These are phyloP conservation scores for Romanogobio albipinnatus DNA, from an alignment of 2,113 vertebrate genomes.

Conservation along the genomic window DNA sequence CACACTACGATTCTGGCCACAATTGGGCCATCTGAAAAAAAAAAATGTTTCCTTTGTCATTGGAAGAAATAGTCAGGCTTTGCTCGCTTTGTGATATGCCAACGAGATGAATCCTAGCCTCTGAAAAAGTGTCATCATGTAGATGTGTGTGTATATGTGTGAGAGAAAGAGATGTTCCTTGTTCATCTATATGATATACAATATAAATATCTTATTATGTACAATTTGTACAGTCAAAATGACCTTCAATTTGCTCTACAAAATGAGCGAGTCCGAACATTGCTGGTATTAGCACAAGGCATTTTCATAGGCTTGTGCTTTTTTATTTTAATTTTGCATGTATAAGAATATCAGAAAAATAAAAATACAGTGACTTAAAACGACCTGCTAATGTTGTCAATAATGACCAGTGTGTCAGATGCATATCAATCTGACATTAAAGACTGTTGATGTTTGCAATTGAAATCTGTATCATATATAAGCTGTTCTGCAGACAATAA, in stretches of 20 bases:
- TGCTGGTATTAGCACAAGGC: neutral
- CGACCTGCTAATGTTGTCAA: neutral
- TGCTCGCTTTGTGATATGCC: neutral
- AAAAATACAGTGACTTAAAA: neutral
- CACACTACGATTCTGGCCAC: neutral
- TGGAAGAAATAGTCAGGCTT: neutral
- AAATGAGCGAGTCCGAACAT: neutral
- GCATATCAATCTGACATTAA: constrained; percentile 9
- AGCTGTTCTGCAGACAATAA: neutral
- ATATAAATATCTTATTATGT: neutral
- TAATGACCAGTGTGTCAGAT: neutral
- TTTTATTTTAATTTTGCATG: neutral
- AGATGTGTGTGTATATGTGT: neutral
- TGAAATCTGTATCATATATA: neutral
- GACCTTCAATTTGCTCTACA: neutral
- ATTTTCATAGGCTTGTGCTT: neutral
- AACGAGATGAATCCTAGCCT: neutral
- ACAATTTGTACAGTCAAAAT: neutral
- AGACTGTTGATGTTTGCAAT: neutral
- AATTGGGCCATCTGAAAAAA: neutral
- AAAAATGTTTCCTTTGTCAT: neutral
- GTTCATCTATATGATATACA: neutral
- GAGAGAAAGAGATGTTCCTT: neutral
- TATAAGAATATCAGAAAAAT: neutral
- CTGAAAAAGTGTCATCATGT: neutral